phyloP scores from a whole-genome alignment of 2,888 invertebrate genomes.

The Dione vanillae region DNA sequence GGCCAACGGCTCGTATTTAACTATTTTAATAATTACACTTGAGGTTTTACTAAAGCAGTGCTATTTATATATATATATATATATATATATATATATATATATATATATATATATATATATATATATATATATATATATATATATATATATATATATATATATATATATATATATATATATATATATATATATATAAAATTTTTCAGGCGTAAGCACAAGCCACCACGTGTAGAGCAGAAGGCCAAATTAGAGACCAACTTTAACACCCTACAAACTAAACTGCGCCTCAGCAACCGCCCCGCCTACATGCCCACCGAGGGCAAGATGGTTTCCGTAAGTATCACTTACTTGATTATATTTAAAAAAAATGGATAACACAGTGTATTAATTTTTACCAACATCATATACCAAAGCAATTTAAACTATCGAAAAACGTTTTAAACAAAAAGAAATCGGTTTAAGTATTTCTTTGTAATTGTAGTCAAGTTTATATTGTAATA shows the following conservation, averaged over 20 bases:
- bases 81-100: no score
- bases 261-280: conserved; percentile 99
- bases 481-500: no score
- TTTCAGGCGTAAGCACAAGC: conserved; percentile 97
- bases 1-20: conserved; percentile 23
- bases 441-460: no score
- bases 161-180: no score
- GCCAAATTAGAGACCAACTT: conserved; percentile 99
- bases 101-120: no score
- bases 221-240: conserved; percentile 99
- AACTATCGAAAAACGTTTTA: no score
- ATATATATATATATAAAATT: not conserved
- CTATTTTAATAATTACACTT: conserved; percentile 29
- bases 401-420: no score
- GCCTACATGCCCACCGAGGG: conserved; percentile 99
- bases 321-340: conserved; percentile 96
- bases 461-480: no score
- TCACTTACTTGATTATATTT: not conserved
- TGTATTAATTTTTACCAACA: no score
- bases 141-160: no score
- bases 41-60: not conserved
- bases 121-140: no score
- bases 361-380: no score
- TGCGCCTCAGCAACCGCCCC: conserved; percentile 98
- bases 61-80: not conserved